Percentiles rank a stretch among this genome's conserved stretches.
Conservation (phyloP, 92 coral and sea anemone genomes). For the Bergia puertoricense region DNA sequence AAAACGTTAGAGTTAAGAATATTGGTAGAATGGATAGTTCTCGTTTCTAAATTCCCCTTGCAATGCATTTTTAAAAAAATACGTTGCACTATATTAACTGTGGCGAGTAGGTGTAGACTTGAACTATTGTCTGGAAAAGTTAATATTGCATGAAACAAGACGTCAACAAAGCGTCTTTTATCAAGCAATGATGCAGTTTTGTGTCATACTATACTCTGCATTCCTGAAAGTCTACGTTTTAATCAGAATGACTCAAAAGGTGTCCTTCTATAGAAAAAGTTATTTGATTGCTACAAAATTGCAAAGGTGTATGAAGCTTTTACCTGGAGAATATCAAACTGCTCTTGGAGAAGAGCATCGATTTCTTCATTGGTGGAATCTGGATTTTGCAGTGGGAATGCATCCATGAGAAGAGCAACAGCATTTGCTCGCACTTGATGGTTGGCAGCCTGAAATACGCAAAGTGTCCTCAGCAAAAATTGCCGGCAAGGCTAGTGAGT, state of each 20-base stretch:
- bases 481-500: background rate
- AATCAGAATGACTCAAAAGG: too few relatives aligned
- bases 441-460: conserved; percentile 78
- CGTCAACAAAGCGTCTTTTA: background rate
- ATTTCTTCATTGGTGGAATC: conserved; percentile 88
- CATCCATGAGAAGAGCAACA: conserved; percentile 86
- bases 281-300: background rate
- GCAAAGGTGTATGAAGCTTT: background rate
- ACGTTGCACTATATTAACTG: too few relatives aligned
- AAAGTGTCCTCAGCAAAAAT: background rate
- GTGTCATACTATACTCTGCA: background rate
- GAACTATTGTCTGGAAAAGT: too few relatives aligned
- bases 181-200: background rate
- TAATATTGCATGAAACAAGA: background rate
- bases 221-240: too few relatives aligned
- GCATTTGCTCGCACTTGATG: conserved; percentile 96
- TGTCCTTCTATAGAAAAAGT: too few relatives aligned
- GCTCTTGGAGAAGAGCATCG: conserved; percentile 86
- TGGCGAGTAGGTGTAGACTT: background rate
- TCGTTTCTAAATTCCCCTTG: background rate
- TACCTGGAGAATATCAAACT: conserved; percentile 92
- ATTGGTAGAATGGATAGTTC: too few relatives aligned
- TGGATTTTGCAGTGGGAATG: conserved; percentile 90
- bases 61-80: too few relatives aligned
- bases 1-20: too few relatives aligned